Evolutionary conservation across 2,888 invertebrate genomes (phyloP).

Genomic region (Heliconius hortense): DNA sequence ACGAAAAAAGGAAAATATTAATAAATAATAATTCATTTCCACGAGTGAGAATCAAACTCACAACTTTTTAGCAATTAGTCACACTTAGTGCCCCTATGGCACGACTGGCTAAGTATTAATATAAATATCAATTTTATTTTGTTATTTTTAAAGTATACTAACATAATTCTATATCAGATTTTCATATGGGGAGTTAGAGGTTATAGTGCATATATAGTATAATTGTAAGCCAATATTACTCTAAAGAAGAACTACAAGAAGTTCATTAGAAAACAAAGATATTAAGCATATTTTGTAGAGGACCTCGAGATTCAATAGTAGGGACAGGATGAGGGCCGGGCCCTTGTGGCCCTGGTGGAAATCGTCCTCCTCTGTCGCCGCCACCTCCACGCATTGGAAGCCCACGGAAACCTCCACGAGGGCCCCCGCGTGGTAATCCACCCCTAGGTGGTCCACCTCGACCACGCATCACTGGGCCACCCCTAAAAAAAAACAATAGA

Average conservation of each 20-base stretch:
- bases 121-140: no score
- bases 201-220: no score
- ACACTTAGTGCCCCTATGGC: no score
- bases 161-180: no score
- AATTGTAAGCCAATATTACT: no score
- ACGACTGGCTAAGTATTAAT: no score
- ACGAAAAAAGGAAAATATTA: no score
- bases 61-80: no score
- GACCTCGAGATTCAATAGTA: conserved; percentile 72
- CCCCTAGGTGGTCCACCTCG: conserved; percentile 61
- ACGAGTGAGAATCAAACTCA: no score
- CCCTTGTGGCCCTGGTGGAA: conserved; percentile 73
- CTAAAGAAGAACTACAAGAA: neutral
- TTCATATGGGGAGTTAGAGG: no score
- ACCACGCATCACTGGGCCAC: conserved; percentile 73
- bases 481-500: conserved; percentile 44
- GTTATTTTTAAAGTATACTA: no score
- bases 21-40: no score
- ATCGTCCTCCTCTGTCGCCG: conserved; percentile 69
- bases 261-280: neutral
- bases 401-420: conserved; percentile 72
- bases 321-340: conserved; percentile 78
- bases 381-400: conserved; percentile 72
- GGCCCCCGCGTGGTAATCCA: conserved; percentile 61
- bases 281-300: conserved; percentile 61